Percentiles rank a stretch among this genome's conserved stretches.
These are phyloP conservation scores for Anodontia alba DNA, from an alignment of 2,888 invertebrate species.

Conservation along the genomic window DNA sequence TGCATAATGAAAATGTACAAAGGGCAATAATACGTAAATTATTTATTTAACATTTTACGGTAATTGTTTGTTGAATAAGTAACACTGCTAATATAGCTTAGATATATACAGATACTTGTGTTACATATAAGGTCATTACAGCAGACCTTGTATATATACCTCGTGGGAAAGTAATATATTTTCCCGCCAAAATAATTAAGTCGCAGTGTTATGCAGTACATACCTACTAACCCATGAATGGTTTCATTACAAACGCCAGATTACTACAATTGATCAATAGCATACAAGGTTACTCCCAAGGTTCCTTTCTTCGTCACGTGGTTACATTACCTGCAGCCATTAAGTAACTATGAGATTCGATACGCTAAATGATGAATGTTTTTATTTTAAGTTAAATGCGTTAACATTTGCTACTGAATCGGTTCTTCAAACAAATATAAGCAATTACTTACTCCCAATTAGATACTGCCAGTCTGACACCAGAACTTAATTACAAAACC, in stretches of 20 bases:
- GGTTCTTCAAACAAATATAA: slow-evolving; percentile 7
- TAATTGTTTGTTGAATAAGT: no score
- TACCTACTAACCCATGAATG: background rate
- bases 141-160: no score
- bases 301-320: background rate
- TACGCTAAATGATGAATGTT: background rate
- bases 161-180: slow-evolving; percentile 1
- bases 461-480: background rate
- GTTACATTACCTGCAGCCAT: background rate
- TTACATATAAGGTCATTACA: no score
- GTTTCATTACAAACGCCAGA: no score
- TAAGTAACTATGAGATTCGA: background rate
- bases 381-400: background rate
- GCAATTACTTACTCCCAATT: slow-evolving; percentile 13
- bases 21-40: no score
- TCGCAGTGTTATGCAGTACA: background rate
- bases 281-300: background rate
- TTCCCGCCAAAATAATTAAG: background rate
- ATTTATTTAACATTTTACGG: no score
- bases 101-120: no score
- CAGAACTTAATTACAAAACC: background rate
- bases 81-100: no score
- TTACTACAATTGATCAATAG: background rate
- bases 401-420: background rate
- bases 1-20: no score